phyloP scores from a whole-genome alignment of 2,113 vertebrate genomes.

The Diglossa brunneiventris region DNA sequence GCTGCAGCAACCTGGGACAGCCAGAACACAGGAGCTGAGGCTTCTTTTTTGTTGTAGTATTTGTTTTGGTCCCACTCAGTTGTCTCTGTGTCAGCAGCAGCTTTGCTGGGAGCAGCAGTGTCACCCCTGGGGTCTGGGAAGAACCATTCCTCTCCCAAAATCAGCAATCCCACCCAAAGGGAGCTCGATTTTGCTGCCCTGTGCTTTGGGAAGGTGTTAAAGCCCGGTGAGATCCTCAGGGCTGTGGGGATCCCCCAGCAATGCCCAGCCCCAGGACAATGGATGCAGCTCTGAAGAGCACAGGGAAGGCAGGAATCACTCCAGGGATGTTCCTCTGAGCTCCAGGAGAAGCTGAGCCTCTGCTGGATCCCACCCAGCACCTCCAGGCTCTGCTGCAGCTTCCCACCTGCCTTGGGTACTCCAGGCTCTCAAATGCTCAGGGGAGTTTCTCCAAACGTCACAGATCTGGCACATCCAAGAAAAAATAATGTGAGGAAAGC shows the following conservation, averaged over 20 bases:
- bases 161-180: too few relatives aligned
- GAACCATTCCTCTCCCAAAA: neutral
- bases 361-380: neutral
- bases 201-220: neutral
- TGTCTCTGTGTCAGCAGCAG: neutral
- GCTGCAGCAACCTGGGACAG: neutral
- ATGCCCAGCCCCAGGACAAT: too few relatives aligned
- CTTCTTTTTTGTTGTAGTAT: neutral
- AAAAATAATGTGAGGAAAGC: neutral
- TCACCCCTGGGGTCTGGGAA: neutral
- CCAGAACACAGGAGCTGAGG: too few relatives aligned
- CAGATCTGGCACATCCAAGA: neutral
- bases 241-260: neutral
- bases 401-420: neutral
- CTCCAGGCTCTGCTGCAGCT: neutral
- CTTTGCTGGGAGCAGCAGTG: neutral
- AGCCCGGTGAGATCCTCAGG: neutral
- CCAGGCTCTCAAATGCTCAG: neutral
- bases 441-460: neutral
- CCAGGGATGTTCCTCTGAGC: fast-evolving
- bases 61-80: neutral
- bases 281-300: neutral
- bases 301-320: neutral
- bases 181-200: neutral
- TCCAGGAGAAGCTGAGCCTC: neutral